phyloP scores from a whole-genome alignment of 2,888 invertebrate genomes.

The Nomada fucata region DNA sequence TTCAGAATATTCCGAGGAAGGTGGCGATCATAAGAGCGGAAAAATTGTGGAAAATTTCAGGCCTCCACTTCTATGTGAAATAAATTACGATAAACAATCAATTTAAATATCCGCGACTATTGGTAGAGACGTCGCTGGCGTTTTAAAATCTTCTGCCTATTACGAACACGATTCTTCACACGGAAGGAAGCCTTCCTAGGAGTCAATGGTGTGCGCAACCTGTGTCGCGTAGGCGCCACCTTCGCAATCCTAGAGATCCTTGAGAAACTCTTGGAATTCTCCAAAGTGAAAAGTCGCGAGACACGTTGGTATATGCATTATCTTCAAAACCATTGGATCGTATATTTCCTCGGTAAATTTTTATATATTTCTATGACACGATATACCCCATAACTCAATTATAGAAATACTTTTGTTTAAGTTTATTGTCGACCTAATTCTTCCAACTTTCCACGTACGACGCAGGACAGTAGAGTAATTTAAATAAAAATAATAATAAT shows the following conservation, averaged over 20 bases:
- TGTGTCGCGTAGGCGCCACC: slow-evolving; percentile 53
- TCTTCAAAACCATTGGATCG: too few species aligned
- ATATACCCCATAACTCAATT: too few species aligned
- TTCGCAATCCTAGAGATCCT: slow-evolving; percentile 35
- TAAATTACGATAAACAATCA: not conserved
- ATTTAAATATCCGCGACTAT: too few species aligned
- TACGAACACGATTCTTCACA: slow-evolving; percentile 27
- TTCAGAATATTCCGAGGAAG: slow-evolving; percentile 48
- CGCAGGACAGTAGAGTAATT: too few species aligned
- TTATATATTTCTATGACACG: too few species aligned
- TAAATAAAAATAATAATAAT: too few species aligned
- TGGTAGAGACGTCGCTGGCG: too few species aligned
- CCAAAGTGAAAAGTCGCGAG: slow-evolving; percentile 23
- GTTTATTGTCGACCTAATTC: too few species aligned
- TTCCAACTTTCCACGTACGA: too few species aligned
- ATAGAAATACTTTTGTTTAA: too few species aligned
- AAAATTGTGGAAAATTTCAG: slow-evolving; percentile 16
- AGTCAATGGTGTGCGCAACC: slow-evolving; percentile 50
- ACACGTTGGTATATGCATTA: not conserved
- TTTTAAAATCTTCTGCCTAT: not conserved
- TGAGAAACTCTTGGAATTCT: slow-evolving; percentile 44
- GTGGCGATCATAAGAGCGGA: slow-evolving; percentile 3
- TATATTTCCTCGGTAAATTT: too few species aligned
- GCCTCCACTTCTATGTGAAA: not conserved
- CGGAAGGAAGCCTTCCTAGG: slow-evolving; percentile 15